Evolutionary conservation across 2,888 invertebrate genomes (phyloP).

Genomic region (Anodontia alba): DNA sequence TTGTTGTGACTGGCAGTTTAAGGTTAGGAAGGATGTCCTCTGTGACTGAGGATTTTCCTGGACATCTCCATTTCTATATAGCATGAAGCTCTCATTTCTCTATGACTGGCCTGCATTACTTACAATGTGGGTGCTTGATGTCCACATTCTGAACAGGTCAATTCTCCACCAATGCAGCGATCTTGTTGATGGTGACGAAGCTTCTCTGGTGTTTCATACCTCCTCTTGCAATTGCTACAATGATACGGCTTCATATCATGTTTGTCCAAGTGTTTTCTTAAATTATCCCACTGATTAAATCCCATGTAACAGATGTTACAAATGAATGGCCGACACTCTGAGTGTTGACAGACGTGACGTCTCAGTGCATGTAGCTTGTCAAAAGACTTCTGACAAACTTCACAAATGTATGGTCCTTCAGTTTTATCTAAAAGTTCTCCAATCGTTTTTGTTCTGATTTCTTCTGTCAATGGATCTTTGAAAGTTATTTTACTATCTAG

Average conservation of each 20-base stretch:
- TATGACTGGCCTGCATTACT: background rate
- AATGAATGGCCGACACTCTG: background rate
- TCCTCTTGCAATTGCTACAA: background rate
- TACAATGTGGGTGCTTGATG: background rate
- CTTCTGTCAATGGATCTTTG: background rate
- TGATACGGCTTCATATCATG: background rate
- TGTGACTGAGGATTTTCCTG: too few relatives aligned
- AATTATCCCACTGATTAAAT: background rate
- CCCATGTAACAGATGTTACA: background rate
- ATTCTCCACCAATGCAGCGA: too few relatives aligned
- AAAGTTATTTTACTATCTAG: background rate
- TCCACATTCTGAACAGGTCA: background rate
- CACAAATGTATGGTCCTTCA: conserved; percentile 7
- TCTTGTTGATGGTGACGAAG: background rate
- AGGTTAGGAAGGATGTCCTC: too few relatives aligned
- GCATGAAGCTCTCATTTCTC: too few relatives aligned
- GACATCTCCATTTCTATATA: too few relatives aligned
- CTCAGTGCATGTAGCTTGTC: background rate
- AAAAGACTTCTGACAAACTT: conserved; percentile 1
- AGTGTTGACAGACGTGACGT: background rate
- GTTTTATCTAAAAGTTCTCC: background rate
- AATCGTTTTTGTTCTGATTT: background rate
- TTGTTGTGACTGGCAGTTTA: too few relatives aligned
- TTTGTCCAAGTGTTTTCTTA: background rate
- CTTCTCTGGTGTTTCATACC: background rate